phyloP scores from a whole-genome alignment of 2,797 vertebrate species.

The Lerista edwardsae region DNA sequence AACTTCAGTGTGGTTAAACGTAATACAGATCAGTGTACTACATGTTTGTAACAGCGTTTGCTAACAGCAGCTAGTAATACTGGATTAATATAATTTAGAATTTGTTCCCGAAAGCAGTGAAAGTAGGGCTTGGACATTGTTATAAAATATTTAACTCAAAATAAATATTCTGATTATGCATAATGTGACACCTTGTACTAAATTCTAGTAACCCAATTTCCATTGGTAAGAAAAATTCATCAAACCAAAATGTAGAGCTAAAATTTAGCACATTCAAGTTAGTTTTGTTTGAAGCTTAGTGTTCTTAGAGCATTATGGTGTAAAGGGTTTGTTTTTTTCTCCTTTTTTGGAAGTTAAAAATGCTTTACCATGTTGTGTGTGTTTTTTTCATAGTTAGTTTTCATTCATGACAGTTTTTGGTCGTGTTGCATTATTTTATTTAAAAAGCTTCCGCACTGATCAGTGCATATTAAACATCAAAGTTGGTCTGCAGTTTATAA shows the following conservation, averaged over 20 bases:
- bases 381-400: constrained; percentile 60
- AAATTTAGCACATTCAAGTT: constrained; percentile 72
- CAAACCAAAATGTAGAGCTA: constrained; percentile 73
- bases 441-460: constrained; percentile 69
- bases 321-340: neutral
- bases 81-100: constrained; percentile 81
- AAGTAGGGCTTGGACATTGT: constrained; percentile 74
- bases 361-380: constrained; percentile 68
- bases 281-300: constrained; percentile 64
- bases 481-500: constrained; percentile 72
- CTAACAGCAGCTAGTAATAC: constrained; percentile 79
- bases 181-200: constrained; percentile 74
- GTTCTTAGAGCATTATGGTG: constrained; percentile 60
- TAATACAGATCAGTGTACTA: constrained; percentile 74
- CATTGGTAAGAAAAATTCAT: constrained; percentile 73
- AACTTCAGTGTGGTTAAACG: constrained; percentile 77
- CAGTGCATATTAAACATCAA: constrained; percentile 69
- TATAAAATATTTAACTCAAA: constrained; percentile 72
- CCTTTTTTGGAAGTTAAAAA: constrained; percentile 73
- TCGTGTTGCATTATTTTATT: constrained; percentile 69
- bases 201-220: constrained; percentile 71
- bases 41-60: constrained; percentile 75
- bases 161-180: constrained; percentile 81
- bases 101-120: constrained; percentile 81
- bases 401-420: constrained; percentile 73